These are phyloP conservation scores for Acropora yongei DNA, from an alignment of 64 coral and sea anemone species.

Conservation along the genomic window DNA sequence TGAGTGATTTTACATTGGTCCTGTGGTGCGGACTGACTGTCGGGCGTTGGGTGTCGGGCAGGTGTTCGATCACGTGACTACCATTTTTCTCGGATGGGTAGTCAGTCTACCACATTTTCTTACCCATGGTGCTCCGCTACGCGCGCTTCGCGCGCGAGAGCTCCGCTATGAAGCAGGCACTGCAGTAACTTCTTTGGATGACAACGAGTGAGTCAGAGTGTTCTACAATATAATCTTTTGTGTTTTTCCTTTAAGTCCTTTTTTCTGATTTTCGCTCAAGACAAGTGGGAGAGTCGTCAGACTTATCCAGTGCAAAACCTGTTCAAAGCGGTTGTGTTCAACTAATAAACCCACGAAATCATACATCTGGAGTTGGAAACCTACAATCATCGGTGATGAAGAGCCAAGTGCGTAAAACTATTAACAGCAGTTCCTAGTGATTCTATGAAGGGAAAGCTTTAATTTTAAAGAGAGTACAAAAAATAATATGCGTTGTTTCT, in stretches of 20 bases:
- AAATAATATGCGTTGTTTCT: not conserved
- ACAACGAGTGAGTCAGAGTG: not conserved
- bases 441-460: not conserved
- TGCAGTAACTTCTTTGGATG: not conserved
- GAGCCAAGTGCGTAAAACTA: constrained; percentile 1
- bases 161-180: not conserved
- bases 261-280: constrained; percentile 1
- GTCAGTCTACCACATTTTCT: not conserved
- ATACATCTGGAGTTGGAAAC: not conserved
- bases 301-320: not conserved
- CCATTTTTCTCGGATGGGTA: not conserved
- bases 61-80: too few relatives aligned
- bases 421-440: constrained; percentile 1
- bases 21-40: not conserved
- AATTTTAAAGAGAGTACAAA: not conserved
- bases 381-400: not conserved
- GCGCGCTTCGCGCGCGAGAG: not conserved
- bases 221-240: not conserved
- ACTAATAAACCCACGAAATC: not conserved
- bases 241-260: not conserved
- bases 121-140: not conserved
- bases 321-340: constrained; percentile 1
- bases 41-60: not conserved
- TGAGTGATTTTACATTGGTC: constrained; percentile 5
- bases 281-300: not conserved